Evolutionary conservation across 1,140 invertebrate species (phyloP), one percentile per base, ranked within the genome.

Genomic region (Drosophila sturtevanti): DNA sequence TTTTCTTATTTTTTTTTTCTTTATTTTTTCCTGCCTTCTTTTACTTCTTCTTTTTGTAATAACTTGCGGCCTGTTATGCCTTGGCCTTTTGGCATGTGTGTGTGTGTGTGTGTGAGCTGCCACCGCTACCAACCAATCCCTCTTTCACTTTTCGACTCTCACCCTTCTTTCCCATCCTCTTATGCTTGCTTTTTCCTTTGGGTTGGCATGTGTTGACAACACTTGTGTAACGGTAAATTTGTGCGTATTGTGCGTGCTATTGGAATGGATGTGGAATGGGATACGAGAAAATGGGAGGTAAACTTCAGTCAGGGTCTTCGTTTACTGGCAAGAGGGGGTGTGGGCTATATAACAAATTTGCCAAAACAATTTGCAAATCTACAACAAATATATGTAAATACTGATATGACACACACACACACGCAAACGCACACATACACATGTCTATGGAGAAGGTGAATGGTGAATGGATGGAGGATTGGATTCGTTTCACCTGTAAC

Each of bases 311-410:
- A 70, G 74, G 22, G 62, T 72, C 75, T 71, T 68, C 78, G 81
- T 82, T 80, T 31, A 31, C 27, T 31, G 27, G 3, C 27, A 31
- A 31, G 27, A 31, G 77, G 70, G 80, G 41, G 5, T n/a, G 16
- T 16, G 10, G 16, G 41, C 41, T 48, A 48, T 48, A 48, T 48
- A 77, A 82, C 84, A 89, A 89, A 89, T 89, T 89, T 89, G 84
- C 84, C 85, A 89, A 89, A 89, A 89, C 85, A 89, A 84, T 89
- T 89, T 89, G 77, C 79, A 89, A 89, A 89, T 89, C 84, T 84
- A 84, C 79, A 69, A 75, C 82, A 82, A 86, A 87, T 87, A 79
- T 76, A 68, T 86, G 84, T 89, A 89, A 89, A 89, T 89, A 89
- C 84, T 80, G 84, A 89, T 89, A 89, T 89, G 84, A 84, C 84